A percentile compares a stretch with the other conserved stretches of the same genome.
Evolutionary conservation across 2,797 vertebrate species (phyloP).

Genomic region (Micropoecilia bifurca): DNA sequence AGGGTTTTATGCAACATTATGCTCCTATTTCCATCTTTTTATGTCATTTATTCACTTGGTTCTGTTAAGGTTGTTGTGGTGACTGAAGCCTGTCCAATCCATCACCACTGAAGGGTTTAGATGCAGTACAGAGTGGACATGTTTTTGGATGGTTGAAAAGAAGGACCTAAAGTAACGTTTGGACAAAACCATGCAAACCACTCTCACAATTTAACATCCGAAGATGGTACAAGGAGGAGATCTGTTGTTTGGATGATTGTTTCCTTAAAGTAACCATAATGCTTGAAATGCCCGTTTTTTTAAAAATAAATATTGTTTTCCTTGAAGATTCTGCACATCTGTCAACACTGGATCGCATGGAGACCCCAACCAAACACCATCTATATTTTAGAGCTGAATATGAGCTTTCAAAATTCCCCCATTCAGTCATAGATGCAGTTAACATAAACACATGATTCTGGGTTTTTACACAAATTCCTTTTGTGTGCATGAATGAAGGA

Average conservation of each 20-base stretch:
- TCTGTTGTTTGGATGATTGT: background rate
- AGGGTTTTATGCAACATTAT: background rate
- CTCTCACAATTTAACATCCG: background rate
- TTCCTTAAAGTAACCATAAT: background rate
- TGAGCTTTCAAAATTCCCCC: background rate
- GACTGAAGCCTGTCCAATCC: background rate
- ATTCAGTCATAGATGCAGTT: background rate
- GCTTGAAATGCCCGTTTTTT: background rate
- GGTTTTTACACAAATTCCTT: background rate
- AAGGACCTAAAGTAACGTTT: background rate
- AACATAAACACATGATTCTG: background rate
- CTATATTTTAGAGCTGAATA: background rate
- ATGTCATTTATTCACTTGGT: background rate
- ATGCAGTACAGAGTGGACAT: background rate
- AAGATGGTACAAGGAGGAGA: background rate
- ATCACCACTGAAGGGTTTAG: background rate
- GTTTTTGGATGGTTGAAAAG: background rate
- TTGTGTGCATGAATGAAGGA: background rate
- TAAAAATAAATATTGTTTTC: background rate
- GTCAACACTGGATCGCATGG: background rate
- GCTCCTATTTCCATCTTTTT: background rate
- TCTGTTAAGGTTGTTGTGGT: background rate
- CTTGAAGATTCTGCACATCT: background rate
- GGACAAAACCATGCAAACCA: background rate
- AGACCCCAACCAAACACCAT: background rate